Base-by-base conservation (phyloP, 2,888 invertebrate genomes). In the Exephanes ischioxanthus region DNA sequence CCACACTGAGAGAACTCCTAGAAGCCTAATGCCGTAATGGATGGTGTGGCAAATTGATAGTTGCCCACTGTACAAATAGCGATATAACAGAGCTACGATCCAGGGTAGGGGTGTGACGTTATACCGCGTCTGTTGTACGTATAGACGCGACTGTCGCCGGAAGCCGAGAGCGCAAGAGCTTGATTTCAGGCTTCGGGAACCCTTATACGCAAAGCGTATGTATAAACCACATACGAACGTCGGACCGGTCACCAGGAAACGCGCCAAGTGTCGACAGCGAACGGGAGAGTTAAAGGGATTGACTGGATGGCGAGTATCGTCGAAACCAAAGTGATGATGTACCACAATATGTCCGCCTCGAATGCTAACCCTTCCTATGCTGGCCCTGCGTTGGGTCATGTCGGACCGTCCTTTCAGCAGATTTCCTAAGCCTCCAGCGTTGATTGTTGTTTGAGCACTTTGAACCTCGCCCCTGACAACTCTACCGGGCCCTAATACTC, bases 21-120 rank as follows among this genome's bases (percentile, higher is more conserved):
- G 90, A 89, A 89, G 88, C 85, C 75, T 91, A 91, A 91, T 90
- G 86, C 90, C 85, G 81, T 90, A 92, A 91, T 90, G 88, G 91
- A 92, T 90, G 89, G 87, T 88, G 88, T 88, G 89, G 86, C 88
- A 92, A 91, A 92, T 92, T 91, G 91, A 91, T 91, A 92, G 90
- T 90, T 88, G 89, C 87, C 66, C 86, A 82, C 88, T 90, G 89
- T 87, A 88, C 90, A 90, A 91, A 91, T 89, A 90, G 89, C 87
- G 87, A 91, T 91, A 91, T 88, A 89, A 88, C 89, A 82, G 80
- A 85, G 84, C 85, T 16, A 33, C 51, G 41, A 51, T 81, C 37
- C 58, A 41, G 41, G 37, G 53, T 63, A 16, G 26, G 16, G 33
- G n/a, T 19, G 71, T 58, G 58, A 71, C 67, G 76, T 79, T 63